Base-by-base conservation (phyloP, 2,888 invertebrate species). In the Andricus quercusramuli region DNA sequence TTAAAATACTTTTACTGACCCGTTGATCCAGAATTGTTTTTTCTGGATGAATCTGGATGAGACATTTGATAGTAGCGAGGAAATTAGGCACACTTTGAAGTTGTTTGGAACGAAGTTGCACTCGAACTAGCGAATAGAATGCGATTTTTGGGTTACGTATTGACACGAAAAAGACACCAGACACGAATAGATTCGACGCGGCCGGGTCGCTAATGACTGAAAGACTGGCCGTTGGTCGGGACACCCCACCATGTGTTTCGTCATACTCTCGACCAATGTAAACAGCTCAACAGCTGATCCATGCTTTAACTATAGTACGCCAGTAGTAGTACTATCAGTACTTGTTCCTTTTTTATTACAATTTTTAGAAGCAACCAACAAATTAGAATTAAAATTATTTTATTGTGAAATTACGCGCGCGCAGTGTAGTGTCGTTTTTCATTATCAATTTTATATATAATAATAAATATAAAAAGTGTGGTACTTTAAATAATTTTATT, bases 271-370 rank as follows among this genome's bases (percentile, higher is more conserved):
- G 56, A 74, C 74, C 32, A 74, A 37, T 74, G 74, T 74, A 74
- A 74, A 74, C 74, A 74, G 74, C 32, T n/a, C 32, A 56, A 74
- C 74, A 74, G 74, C 74, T 74, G 74, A 74, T 74, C 74, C 20
- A 15, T 37, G 9, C 37, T 9, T 37, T 0, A 37, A 37, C 37
- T 37, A 1, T 37, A 32, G 6, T 6, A 32, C 37, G 1, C 1
- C 1, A 37, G 37, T 37, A 8, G 9, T 37, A 8, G 9, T 37
- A 37, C 37, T 37, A 37, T 37, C 37, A 37, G 37, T 8, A 9
- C 8, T 9, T 25, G 25, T 25, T 37, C 37, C 37, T 37, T 37
- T 37, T 37, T 32, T 1, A 37, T 37, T 1, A 9, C 37, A 8
- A 37, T 37, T 37, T 37, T 37, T 37, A 37, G 1, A 8, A 9